These are phyloP conservation scores for Ramphastos sulfuratus DNA, from an alignment of 2,113 vertebrate genomes.

Conservation along the genomic window DNA sequence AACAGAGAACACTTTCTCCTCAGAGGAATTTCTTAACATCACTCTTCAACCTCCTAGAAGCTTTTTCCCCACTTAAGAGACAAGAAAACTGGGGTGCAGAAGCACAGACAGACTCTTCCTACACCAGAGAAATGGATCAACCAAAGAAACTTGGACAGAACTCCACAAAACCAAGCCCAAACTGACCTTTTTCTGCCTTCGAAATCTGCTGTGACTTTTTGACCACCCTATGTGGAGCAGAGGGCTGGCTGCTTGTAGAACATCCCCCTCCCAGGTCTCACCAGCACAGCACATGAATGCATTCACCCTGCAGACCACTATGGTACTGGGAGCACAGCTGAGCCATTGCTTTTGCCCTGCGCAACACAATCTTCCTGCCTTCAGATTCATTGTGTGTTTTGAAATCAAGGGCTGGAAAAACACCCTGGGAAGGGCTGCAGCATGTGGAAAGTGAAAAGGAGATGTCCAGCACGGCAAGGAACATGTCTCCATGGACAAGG, in stretches of 20 bases:
- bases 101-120: not conserved
- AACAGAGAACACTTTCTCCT: not conserved
- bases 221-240: not conserved
- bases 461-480: not conserved
- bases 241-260: not conserved
- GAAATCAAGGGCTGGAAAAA: not conserved
- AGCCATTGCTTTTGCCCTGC: not conserved
- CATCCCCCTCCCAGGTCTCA: not conserved
- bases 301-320: not conserved
- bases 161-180: not conserved
- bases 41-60: not conserved
- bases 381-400: not conserved
- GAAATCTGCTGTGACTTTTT: not conserved
- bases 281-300: not conserved
- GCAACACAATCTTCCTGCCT: not conserved
- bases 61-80: not conserved
- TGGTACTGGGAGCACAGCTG: not conserved
- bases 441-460: not conserved
- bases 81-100: not conserved
- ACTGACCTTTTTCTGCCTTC: not conserved
- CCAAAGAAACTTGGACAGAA: not conserved
- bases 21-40: not conserved
- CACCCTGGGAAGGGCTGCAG: not conserved
- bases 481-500: fast-evolving
- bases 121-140: not conserved